phyloP scores from a whole-genome alignment of 2,888 invertebrate species.

The Nemapogon koenigi region DNA sequence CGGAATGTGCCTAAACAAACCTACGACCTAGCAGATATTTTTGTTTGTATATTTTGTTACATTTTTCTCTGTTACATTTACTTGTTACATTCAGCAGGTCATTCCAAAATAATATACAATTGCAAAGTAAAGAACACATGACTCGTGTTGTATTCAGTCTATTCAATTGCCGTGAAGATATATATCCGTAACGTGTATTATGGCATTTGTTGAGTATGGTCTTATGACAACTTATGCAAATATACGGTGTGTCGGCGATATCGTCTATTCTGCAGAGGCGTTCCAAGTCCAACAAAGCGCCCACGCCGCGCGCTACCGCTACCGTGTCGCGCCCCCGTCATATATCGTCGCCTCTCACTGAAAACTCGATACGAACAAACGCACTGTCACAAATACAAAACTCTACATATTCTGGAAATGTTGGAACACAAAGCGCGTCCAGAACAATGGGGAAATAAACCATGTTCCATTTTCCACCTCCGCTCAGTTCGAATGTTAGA shows the following conservation, averaged over 20 bases:
- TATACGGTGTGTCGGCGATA: conserved; percentile 5
- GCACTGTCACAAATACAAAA: conserved; percentile 20
- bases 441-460: conserved; percentile 54
- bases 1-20: conserved; percentile 40
- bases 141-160: no score
- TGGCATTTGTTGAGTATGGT: no score
- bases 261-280: conserved; percentile 4
- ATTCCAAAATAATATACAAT: no score
- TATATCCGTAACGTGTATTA: background rate
- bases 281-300: conserved; percentile 16
- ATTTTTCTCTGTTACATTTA: no score
- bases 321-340: conserved; percentile 25
- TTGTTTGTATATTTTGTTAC: no score
- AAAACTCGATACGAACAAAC: conserved; percentile 30
- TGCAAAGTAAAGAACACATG: no score
- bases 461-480: conserved; percentile 38
- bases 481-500: conserved; percentile 27
- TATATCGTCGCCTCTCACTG: conserved; percentile 31
- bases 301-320: conserved; percentile 30
- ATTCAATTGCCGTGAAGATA: no score
- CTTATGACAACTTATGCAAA: no score
- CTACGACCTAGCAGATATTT: no score
- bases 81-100: no score
- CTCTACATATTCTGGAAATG: conserved; percentile 22
- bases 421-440: conserved; percentile 32